Evolutionary conservation across 2,797 vertebrate species (phyloP), one percentile per base, ranked within the genome.

Genomic region (Sebastes wilsoni): DNA sequence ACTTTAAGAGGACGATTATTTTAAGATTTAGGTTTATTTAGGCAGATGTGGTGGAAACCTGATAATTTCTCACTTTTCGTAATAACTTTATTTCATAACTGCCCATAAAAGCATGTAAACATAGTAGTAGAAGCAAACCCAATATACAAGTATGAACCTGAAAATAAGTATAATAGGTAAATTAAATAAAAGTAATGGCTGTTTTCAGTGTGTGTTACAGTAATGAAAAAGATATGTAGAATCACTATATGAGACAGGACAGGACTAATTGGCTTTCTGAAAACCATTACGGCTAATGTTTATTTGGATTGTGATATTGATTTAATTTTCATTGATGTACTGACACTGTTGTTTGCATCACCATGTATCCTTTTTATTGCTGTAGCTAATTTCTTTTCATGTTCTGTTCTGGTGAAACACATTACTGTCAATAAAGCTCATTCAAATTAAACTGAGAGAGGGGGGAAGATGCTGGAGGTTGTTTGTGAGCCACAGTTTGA

Each of bases 321-420:
- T 78, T 79, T 42, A 10, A 71, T 68, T 71, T 67, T 66, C 64
- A 36, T 55, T 71, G 56, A 54, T 38, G 62, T 10, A 58, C 64
- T 23, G 23, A 82, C 60, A 56, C 22, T 2, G 14, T 77, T 67
- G 2, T 64, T 64, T 64, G 38, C 34, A 36, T 49, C 60, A n/a
- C 25, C 16, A 14, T 9, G 42, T 16, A 8, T 61, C 12, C 6
- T 65, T 52, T 76, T 72, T 34, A 70, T 64, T 59, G 55, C 69
- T 62, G 67, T 27, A 56, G 23, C 13, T 74, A 13, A 77, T 68
- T 55, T 46, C 54, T 70, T 13, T 7, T 10, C 20, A 54, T 61
- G 66, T 58, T 65, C 56, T 49, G 20, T 23, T 74, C 32, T 52
- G 22, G 5, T 25, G 4, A 73, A 77, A 75, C 56, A 81, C 6